phyloP scores from a whole-genome alignment of 2,113 vertebrate species.

The Scartelaos histophorus region DNA sequence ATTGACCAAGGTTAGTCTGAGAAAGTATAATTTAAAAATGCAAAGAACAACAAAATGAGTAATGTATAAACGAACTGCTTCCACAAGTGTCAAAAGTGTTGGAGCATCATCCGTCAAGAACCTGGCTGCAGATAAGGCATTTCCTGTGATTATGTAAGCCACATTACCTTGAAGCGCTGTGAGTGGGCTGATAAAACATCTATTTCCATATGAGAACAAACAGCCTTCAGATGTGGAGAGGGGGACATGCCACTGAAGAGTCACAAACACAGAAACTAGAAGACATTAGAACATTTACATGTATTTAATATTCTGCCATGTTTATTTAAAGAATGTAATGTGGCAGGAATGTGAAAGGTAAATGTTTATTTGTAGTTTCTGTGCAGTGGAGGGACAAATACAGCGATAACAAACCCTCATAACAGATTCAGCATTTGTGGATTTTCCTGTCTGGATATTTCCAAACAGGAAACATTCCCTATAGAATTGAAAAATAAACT shows the following conservation, averaged over 20 bases:
- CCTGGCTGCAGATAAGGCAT: constrained; percentile 69
- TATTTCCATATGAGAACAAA: constrained; percentile 75
- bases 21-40: too few species aligned
- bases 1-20: too few species aligned
- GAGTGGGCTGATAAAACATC: constrained; percentile 45
- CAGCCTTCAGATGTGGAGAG: constrained; percentile 75
- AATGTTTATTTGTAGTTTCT: neutral
- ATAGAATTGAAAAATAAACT: neutral
- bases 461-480: neutral
- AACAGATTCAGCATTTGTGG: neutral
- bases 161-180: constrained; percentile 46
- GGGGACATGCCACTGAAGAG: constrained; percentile 75
- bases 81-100: neutral
- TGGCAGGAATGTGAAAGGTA: neutral
- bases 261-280: constrained; percentile 61
- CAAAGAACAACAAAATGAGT: too few species aligned
- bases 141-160: constrained; percentile 38
- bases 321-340: neutral
- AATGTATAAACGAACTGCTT: neutral
- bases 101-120: constrained; percentile 27
- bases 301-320: too few species aligned
- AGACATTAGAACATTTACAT: constrained; percentile 58
- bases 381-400: neutral
- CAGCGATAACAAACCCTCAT: neutral
- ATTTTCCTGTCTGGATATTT: neutral